Percentiles rank a stretch among this genome's conserved stretches.
Evolutionary conservation across 2,888 invertebrate species (phyloP).

Genomic region (Cephus rjabovi): DNA sequence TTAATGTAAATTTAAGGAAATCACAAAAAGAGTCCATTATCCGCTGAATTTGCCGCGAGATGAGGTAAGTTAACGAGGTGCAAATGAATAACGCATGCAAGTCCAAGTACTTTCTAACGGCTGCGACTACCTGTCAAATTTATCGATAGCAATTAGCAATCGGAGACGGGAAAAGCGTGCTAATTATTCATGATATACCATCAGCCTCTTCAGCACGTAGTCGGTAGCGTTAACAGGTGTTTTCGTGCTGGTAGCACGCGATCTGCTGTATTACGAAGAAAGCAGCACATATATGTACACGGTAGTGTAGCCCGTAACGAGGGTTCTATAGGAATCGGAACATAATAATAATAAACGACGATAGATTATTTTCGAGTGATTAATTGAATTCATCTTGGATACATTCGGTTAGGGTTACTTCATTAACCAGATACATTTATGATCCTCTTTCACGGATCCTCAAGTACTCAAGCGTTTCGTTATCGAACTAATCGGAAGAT

Average conservation of each 20-base stretch:
- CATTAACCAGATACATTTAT: not conserved
- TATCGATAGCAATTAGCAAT: constrained; percentile 38
- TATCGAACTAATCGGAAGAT: not conserved
- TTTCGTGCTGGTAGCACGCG: constrained; percentile 12
- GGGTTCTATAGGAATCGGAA: not conserved
- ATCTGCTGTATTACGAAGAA: not conserved
- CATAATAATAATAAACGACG: not conserved
- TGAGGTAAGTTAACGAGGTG: constrained; percentile 23
- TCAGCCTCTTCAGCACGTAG: not conserved
- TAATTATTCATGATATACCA: constrained; percentile 39
- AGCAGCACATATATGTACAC: not conserved
- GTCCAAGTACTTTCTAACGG: constrained; percentile 36
- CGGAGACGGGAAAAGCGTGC: constrained; percentile 31
- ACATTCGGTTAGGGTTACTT: not conserved
- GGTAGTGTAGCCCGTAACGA: not conserved
- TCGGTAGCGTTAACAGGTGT: constrained; percentile 20
- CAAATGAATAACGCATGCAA: constrained; percentile 27
- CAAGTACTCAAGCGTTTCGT: not conserved
- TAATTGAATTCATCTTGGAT: not conserved
- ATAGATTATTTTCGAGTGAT: not conserved
- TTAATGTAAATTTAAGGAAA: constrained; percentile 17
- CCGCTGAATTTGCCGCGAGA: not conserved
- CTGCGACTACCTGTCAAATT: constrained; percentile 34
- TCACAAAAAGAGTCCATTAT: constrained; percentile 8
- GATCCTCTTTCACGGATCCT: not conserved